Conservation (phyloP, 2,888 invertebrate species). For the Conops quadrifasciatus region DNA sequence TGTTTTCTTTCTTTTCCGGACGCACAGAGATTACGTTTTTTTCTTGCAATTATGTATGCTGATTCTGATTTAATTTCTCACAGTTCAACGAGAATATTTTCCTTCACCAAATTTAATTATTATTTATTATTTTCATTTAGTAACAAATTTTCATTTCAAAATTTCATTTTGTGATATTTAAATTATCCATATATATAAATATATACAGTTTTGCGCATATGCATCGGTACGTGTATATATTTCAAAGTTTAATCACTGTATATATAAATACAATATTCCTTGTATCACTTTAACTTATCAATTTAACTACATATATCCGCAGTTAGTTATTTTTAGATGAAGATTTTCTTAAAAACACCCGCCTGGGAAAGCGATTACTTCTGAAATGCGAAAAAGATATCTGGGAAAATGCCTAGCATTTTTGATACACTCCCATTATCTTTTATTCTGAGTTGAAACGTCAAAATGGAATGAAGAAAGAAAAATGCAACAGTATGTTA, state of each 20-base stretch:
- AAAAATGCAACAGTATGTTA: conserved; percentile 24
- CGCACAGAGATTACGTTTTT: conserved; percentile 20
- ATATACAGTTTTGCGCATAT: too few species aligned
- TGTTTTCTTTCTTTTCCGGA: neutral
- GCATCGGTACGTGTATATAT: too few species aligned
- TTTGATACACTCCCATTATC: conserved; percentile 28
- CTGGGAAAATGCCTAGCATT: neutral
- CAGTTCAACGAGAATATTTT: conserved; percentile 2
- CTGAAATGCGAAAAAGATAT: conserved; percentile 5
- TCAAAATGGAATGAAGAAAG: conserved; percentile 35
- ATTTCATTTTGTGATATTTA: too few species aligned
- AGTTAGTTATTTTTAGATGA: too few species aligned
- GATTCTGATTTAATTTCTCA: conserved; percentile 1
- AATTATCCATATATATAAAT: too few species aligned
- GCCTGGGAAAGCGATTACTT: conserved; percentile 4
- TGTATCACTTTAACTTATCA: neutral
- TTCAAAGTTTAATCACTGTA: too few species aligned
- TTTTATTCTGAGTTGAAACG: conserved; percentile 38
- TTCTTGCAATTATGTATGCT: neutral
- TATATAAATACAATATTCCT: too few species aligned
- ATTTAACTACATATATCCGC: too few species aligned
- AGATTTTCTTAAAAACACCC: neutral
- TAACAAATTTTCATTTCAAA: conserved; percentile 15
- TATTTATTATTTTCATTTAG: conserved; percentile 20
- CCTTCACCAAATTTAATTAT: neutral